phyloP scores from a whole-genome alignment of 1,140 invertebrate genomes.

The Diorhabda carinulata region DNA sequence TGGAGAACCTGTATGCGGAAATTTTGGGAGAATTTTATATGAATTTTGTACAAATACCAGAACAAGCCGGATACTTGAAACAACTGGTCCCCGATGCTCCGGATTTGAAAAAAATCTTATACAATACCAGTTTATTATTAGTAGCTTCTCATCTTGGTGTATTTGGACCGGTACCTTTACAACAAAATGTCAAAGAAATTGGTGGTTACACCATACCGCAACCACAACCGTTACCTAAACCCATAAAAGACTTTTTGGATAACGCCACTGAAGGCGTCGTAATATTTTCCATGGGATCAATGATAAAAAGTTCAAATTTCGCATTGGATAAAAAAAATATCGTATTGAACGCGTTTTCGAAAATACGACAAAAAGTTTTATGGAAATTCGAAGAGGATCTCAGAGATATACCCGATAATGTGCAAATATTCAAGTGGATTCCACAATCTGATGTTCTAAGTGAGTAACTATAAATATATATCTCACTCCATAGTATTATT shows the following conservation, averaged over 20 bases:
- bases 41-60: slow-evolving; percentile 17
- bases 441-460: slow-evolving; percentile 62
- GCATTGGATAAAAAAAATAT: slow-evolving; percentile 44
- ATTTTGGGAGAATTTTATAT: slow-evolving; percentile 10
- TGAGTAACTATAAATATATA: slow-evolving; percentile 30
- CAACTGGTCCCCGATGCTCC: slow-evolving; percentile 28
- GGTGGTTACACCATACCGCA: slow-evolving; percentile 18
- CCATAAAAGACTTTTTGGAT: slow-evolving; percentile 47
- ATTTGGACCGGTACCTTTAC: slow-evolving; percentile 19
- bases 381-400: slow-evolving; percentile 57
- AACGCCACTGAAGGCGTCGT: slow-evolving; percentile 45
- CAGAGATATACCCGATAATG: slow-evolving; percentile 51
- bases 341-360: slow-evolving; percentile 49
- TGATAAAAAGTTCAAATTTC: slow-evolving; percentile 49
- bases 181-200: slow-evolving; percentile 20
- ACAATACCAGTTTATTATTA: slow-evolving; percentile 31
- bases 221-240: slow-evolving; percentile 25
- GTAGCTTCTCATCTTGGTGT: slow-evolving; percentile 29
- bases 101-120: slow-evolving; percentile 26
- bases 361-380: slow-evolving; percentile 53
- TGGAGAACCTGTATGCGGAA: background rate
- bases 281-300: slow-evolving; percentile 53
- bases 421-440: slow-evolving; percentile 53
- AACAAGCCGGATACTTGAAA: slow-evolving; percentile 22
- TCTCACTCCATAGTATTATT: background rate